These are phyloP conservation scores for Atta cephalotes DNA, from an alignment of 1,140 invertebrate species.

Conservation along the genomic window DNA sequence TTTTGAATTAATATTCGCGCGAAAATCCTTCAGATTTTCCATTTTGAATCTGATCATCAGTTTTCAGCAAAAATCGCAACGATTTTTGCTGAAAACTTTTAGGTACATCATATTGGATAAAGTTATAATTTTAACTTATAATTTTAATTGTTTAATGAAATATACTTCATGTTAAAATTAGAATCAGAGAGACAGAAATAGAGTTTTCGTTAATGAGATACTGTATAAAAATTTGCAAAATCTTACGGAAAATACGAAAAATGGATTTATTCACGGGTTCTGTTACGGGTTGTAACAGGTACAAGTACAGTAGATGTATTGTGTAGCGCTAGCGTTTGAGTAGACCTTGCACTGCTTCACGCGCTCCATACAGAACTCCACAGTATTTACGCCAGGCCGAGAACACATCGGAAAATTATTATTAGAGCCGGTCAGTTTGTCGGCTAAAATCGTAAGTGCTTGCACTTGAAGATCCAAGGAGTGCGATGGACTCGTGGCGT, in stretches of 20 bases:
- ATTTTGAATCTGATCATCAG: too few relatives aligned
- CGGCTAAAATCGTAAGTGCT: conserved; percentile 58
- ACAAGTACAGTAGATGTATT: not conserved
- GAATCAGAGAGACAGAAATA: not conserved
- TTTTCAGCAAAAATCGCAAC: too few relatives aligned
- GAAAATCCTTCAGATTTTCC: too few relatives aligned
- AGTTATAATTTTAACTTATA: too few relatives aligned
- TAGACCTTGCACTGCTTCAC: conserved; percentile 13
- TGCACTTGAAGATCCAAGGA: conserved; percentile 62
- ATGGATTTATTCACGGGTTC: not conserved
- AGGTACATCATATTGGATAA: too few relatives aligned
- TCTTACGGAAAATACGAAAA: not conserved
- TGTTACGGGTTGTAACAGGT: not conserved
- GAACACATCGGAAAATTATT: conserved; percentile 60
- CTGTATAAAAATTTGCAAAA: not conserved
- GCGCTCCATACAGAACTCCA: not conserved
- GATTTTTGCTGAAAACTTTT: too few relatives aligned
- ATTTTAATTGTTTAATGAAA: not conserved
- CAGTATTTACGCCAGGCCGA: conserved; percentile 18
- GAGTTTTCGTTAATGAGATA: not conserved
- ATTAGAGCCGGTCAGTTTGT: conserved; percentile 58
- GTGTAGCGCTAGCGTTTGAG: not conserved
- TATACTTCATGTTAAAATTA: not conserved
- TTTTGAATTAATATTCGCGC: too few relatives aligned
- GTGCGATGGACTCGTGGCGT: conserved; percentile 57